Evolutionary conservation across 2,797 vertebrate genomes (phyloP), one percentile per base, ranked within the genome.

Genomic region (Atherinosoma microstoma): DNA sequence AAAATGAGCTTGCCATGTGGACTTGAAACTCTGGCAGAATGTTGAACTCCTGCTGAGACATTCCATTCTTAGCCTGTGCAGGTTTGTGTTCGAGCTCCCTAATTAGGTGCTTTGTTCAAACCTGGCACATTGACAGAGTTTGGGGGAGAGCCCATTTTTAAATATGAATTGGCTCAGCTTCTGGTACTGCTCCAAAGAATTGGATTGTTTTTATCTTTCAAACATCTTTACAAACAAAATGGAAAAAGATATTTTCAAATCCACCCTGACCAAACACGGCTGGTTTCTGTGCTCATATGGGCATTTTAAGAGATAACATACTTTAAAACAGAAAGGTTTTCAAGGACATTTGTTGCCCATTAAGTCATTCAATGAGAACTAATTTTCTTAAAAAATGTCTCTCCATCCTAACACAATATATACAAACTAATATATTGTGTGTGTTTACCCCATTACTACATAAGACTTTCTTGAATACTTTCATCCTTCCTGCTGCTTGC

Each of bases 41-140:
- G 45, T n/a, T 58, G 53, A 65, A 63, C 59, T 67, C 70, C 58
- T 49, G 63, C 58, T 49, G 79, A 67, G 73, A 64, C 73, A 53
- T 62, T 32, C 51, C 22, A 59, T 69, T 58, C n/a, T 62, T 30
- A 51, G 60, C 30, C 36, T 62, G 67, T 62, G 67, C 18, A 58
- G 13, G 54, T 71, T 75, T 56, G 40, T 67, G 66, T 10, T 58
- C 38, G 27, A 78, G 6, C 63, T 76, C 58, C 20, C 56, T 65
- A 65, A 68, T 82, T 76, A 68, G 70, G 16, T 18, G 30, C 58
- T 72, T 63, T 58, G 4, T 60, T 51, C 58, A 67, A 72, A 71
- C 57, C 24, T 64, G 72, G 59, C 67, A 56, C 61, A 64, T 24
- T 60, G 61, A 20, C 20, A 30, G 61, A 57, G 70, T 62, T 58